A percentile compares a stretch with the other conserved stretches of the same genome.
phyloP scores from a whole-genome alignment of 2,113 vertebrate species.

The Gymnarchus niloticus region DNA sequence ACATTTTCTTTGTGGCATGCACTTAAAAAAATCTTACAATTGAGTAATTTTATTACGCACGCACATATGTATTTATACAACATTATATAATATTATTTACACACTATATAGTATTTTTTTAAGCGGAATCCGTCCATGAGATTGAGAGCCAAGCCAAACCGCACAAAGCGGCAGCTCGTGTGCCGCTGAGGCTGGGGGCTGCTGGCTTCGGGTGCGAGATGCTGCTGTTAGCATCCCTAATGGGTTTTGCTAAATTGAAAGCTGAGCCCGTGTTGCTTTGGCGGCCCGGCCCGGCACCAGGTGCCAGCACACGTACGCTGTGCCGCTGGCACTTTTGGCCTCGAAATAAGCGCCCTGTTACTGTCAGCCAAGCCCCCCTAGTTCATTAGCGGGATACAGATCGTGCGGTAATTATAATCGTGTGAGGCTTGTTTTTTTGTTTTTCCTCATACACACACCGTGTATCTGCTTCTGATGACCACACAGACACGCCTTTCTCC shows the following conservation, averaged over 20 bases:
- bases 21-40: not conserved
- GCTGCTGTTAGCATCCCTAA: not conserved
- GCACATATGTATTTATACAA: not conserved
- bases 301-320: not conserved
- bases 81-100: not conserved
- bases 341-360: not conserved
- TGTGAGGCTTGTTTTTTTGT: not conserved
- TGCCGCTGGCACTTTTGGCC: not conserved
- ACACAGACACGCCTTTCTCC: not conserved
- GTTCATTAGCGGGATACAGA: conserved; percentile 7
- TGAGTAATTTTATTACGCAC: not conserved
- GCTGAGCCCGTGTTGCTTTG: not conserved
- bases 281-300: not conserved
- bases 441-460: not conserved
- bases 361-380: conserved; percentile 3
- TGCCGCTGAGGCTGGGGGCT: not conserved
- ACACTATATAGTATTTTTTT: not conserved
- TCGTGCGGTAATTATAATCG: not conserved
- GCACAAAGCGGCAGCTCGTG: not conserved
- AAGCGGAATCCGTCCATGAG: too few relatives aligned
- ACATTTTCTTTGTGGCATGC: not conserved
- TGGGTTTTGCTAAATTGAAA: conserved; percentile 1
- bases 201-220: not conserved
- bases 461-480: not conserved
- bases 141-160: conserved; percentile 7